Evolutionary conservation across 1,140 invertebrate genomes (phyloP).

Genomic region (Campoletis sonorensis): DNA sequence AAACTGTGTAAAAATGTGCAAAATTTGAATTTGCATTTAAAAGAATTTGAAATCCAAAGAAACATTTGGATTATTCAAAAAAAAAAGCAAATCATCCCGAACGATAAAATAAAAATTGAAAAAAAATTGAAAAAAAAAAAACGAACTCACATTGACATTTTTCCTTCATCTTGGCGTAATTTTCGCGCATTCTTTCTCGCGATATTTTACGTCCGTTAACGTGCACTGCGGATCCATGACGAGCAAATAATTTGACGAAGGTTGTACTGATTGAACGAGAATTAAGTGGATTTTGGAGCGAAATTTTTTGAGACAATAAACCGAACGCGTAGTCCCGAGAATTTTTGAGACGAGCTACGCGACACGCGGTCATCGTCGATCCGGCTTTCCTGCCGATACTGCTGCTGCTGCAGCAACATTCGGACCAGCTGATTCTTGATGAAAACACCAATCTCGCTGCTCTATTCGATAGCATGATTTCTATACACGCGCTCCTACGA

Average conservation of each 20-base stretch:
- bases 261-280: conserved; percentile 3
- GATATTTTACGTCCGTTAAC: conserved; percentile 56
- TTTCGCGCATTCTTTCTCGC: conserved; percentile 65
- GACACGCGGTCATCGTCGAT: conserved; percentile 37
- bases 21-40: no score
- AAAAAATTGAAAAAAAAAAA: not conserved
- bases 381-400: conserved; percentile 15
- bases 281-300: not conserved
- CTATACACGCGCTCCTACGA: not conserved
- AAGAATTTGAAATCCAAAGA: no score
- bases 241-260: not conserved
- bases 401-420: conserved; percentile 23
- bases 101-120: not conserved
- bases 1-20: no score
- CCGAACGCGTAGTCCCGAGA: not conserved
- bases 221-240: conserved; percentile 16
- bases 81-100: not conserved
- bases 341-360: conserved; percentile 15
- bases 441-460: not conserved
- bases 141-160: conserved; percentile 73
- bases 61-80: not conserved
- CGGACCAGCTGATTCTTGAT: not conserved
- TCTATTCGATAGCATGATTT: conserved; percentile 8
- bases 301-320: not conserved
- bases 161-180: conserved; percentile 67